Percentiles rank a stretch among this genome's conserved stretches.
Conservation (phyloP, 2,888 invertebrate genomes). For the Helicoverpa assulta region DNA sequence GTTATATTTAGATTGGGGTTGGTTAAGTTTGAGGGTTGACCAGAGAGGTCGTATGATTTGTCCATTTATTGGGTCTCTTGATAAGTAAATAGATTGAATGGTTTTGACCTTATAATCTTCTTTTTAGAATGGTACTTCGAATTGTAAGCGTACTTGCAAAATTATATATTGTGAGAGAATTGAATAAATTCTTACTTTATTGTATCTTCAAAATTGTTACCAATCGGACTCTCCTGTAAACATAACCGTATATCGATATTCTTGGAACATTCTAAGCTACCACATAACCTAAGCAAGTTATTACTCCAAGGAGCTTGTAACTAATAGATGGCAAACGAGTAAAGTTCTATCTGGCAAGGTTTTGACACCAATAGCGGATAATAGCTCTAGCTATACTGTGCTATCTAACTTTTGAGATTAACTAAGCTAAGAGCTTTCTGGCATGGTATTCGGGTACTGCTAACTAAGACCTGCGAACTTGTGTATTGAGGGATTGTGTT, state of each 20-base stretch:
- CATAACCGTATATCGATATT: background rate
- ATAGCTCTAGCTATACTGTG: conserved; percentile 24
- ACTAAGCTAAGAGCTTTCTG: conserved; percentile 13
- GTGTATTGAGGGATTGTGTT: background rate
- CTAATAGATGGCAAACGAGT: conserved; percentile 39
- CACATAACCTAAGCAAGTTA: conserved; percentile 29
- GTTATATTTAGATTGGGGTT: background rate
- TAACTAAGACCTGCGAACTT: background rate
- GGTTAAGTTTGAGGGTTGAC: background rate
- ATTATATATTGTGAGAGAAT: no score
- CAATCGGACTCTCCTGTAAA: background rate
- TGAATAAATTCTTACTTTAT: no score
- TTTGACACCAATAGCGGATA: conserved; percentile 44
- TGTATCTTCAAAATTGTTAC: background rate
- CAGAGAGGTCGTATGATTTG: background rate
- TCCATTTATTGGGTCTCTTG: no score
- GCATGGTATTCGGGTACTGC: background rate
- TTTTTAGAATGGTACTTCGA: no score
- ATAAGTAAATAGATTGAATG: no score
- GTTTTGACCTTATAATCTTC: no score
- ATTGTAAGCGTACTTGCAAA: no score
- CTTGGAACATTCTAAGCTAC: background rate
- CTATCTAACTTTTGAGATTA: conserved; percentile 30
- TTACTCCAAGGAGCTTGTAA: conserved; percentile 35
- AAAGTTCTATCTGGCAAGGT: conserved; percentile 34